phyloP scores from a whole-genome alignment of 2,797 vertebrate genomes.

The Danionella dracula region DNA sequence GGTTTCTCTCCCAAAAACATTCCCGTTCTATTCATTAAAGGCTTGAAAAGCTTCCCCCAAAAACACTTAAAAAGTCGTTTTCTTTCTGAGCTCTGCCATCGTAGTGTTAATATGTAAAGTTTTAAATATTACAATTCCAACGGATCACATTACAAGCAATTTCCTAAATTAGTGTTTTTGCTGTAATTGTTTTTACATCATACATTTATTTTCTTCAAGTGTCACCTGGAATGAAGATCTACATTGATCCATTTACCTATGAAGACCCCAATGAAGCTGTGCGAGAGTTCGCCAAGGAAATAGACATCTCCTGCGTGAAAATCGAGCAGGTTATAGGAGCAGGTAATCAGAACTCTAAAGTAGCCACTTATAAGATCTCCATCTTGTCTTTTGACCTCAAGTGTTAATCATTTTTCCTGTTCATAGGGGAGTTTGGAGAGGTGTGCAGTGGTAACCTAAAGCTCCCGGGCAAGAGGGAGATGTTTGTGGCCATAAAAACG shows the following conservation, averaged over 20 bases:
- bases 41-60: too few species aligned
- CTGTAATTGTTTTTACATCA: too few species aligned
- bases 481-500: slow-evolving; percentile 97
- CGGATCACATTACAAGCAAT: not conserved
- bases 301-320: slow-evolving; percentile 98
- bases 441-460: slow-evolving; percentile 97
- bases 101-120: too few species aligned
- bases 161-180: too few species aligned
- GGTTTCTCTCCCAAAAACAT: too few species aligned
- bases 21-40: too few species aligned
- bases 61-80: too few species aligned
- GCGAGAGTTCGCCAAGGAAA: slow-evolving; percentile 97
- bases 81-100: too few species aligned
- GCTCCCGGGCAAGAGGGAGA: slow-evolving; percentile 95
- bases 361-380: not conserved
- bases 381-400: not conserved
- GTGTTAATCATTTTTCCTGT: not conserved
- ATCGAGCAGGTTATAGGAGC: slow-evolving; percentile 99
- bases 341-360: slow-evolving; percentile 67
- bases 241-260: slow-evolving; percentile 97
- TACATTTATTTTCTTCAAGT: too few species aligned
- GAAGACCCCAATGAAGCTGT: slow-evolving; percentile 98
- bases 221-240: slow-evolving; percentile 99
- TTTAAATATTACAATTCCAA: too few species aligned
- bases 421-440: slow-evolving; percentile 91